Evolutionary conservation across 2,113 vertebrate species (phyloP).

Genomic region (Gadus chalcogrammus): DNA sequence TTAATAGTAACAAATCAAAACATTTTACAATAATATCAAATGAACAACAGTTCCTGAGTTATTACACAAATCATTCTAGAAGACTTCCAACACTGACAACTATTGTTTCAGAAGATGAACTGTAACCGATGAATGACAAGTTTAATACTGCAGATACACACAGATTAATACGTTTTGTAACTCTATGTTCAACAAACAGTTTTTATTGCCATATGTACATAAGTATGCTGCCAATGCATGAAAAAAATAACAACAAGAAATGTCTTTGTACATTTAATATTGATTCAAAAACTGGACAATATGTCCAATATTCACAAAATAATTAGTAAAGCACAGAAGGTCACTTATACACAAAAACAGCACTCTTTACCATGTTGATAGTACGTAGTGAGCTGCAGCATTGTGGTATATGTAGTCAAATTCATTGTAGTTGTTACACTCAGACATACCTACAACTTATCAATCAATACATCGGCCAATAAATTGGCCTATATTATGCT

Average conservation of each 20-base stretch:
- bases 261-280: conserved; percentile 59
- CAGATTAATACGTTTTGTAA: conserved; percentile 53
- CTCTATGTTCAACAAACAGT: conserved; percentile 45
- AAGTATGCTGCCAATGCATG: conserved; percentile 48
- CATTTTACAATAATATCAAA: conserved; percentile 51
- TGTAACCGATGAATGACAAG: conserved; percentile 33
- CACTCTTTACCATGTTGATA: conserved; percentile 66
- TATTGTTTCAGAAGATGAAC: conserved; percentile 42
- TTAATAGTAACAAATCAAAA: conserved; percentile 69
- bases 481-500: conserved; percentile 60
- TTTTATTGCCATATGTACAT: conserved; percentile 62
- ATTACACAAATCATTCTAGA: conserved; percentile 55
- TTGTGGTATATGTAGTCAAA: conserved; percentile 57
- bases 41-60: conserved; percentile 71
- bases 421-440: conserved; percentile 42
- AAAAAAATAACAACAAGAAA: conserved; percentile 38
- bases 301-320: conserved; percentile 72
- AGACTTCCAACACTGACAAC: conserved; percentile 34
- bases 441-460: conserved; percentile 42
- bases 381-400: conserved; percentile 64
- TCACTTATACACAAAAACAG: conserved; percentile 75
- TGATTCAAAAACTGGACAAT: conserved; percentile 66
- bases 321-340: conserved; percentile 74
- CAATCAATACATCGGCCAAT: conserved; percentile 55
- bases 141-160: conserved; percentile 55